Evolutionary conservation across 1,140 invertebrate species (phyloP), one percentile per base, ranked within the genome.

Genomic region (Fopius arisanus): DNA sequence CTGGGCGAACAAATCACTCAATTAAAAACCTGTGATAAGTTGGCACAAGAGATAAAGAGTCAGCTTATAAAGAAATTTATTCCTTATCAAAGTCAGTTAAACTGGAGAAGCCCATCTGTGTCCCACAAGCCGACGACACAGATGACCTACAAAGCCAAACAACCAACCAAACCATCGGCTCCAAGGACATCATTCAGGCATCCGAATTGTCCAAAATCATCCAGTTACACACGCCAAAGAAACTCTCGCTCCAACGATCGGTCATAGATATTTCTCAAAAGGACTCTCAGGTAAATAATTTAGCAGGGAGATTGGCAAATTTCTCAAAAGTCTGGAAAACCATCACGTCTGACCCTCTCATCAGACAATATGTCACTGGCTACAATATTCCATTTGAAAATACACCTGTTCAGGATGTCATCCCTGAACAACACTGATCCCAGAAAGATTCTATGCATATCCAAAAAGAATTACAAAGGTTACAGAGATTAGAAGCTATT

Each of bases 11-110:
- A 72, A 37, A 59, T 80, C 14, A 71, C 77, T 33, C 14, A 28
- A 12, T 66, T 75, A 21, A 74, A 70, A 54, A 10, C 72, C 4
- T 75, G 77, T 37, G 75, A 77, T 37, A 77, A 76, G 33, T 4
- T 76, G 4, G 74, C 74, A 0, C 63, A 75, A 14, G 65, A 72
- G 12, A 65, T 74, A 2, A 69, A 74, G 31, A 33, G 59, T 0
- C 73, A 65, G 6, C 5, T 4, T 10, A 31, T 0, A 5, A 40
- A 2, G 21, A 28, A 31, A 48, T n/a, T n/a, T n/a, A n/a, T n/a
- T n/a, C 14, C 0, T 4, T 43, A 16, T 21, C 4, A 1, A 54
- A 67, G 33, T 40, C 48, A 21, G 54, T 72, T 67, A 78, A 80
- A 77, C 75, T 75, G 67, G 48, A 78, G 62, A 51, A 41, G 68